Evolutionary conservation across 2,797 vertebrate species (phyloP).

Genomic region (Kryptolebias ocellatus): DNA sequence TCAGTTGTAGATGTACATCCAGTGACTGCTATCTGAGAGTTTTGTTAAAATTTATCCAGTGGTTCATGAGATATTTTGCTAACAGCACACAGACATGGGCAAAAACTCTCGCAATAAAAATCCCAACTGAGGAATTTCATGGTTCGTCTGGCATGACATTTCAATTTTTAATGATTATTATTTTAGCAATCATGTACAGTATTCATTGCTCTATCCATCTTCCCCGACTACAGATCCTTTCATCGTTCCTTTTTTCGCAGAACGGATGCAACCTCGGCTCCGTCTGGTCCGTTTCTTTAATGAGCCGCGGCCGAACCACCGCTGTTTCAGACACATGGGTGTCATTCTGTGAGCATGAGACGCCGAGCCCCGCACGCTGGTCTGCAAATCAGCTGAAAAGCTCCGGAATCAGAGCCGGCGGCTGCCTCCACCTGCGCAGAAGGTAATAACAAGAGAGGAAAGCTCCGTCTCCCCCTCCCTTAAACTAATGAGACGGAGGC

Average conservation of each 20-base stretch:
- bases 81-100: too few relatives aligned
- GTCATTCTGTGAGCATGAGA: slow-evolving; percentile 23
- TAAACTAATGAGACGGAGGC: slow-evolving; percentile 12
- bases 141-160: slow-evolving; percentile 45
- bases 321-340: slow-evolving; percentile 8
- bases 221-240: slow-evolving; percentile 11
- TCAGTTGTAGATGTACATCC: too few relatives aligned
- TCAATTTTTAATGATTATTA: slow-evolving; percentile 10
- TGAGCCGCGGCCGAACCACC: slow-evolving; percentile 10
- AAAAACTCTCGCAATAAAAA: neutral
- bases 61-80: too few relatives aligned
- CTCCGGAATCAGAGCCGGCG: slow-evolving; percentile 6
- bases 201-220: slow-evolving; percentile 2
- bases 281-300: slow-evolving; percentile 48
- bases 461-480: neutral
- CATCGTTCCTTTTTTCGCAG: slow-evolving; percentile 32
- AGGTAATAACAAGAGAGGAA: slow-evolving; percentile 15
- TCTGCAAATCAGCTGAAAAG: slow-evolving; percentile 11
- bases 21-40: too few relatives aligned
- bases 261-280: slow-evolving; percentile 24
- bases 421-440: slow-evolving; percentile 8
- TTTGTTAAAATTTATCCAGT: too few relatives aligned
- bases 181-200: slow-evolving; percentile 18
- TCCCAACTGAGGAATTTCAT: slow-evolving; percentile 39
- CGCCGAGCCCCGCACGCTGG: slow-evolving; percentile 3